These are phyloP conservation scores for Phocides pigmalion DNA, from an alignment of 1,140 invertebrate genomes.

Conservation along the genomic window DNA sequence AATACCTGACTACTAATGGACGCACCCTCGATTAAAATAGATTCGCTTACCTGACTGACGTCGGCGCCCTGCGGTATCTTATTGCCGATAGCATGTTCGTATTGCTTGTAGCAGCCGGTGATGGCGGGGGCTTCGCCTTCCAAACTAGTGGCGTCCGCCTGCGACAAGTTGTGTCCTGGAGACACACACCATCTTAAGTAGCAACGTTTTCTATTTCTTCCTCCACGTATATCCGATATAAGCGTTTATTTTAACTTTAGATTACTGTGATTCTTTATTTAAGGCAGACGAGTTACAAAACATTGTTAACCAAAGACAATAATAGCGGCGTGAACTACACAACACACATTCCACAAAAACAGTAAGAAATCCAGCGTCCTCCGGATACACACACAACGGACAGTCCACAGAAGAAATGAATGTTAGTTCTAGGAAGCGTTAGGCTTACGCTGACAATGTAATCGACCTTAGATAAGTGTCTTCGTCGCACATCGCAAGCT, in stretches of 20 bases:
- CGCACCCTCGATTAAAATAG: constrained; percentile 38
- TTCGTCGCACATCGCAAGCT: constrained; percentile 81
- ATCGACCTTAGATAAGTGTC: constrained; percentile 81
- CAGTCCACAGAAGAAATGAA: constrained; percentile 68
- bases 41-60: constrained; percentile 85
- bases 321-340: constrained; percentile 75
- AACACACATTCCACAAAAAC: constrained; percentile 79
- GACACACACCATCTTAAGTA: constrained; percentile 80
- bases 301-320: constrained; percentile 63
- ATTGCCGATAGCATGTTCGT: constrained; percentile 90
- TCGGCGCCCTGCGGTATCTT: constrained; percentile 86
- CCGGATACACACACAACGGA: constrained; percentile 80
- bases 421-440: constrained; percentile 81
- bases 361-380: constrained; percentile 76
- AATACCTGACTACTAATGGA: constrained; percentile 23
- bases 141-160: constrained; percentile 93
- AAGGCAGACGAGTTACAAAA: constrained; percentile 58
- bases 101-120: constrained; percentile 93
- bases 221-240: constrained; percentile 47
- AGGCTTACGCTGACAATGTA: constrained; percentile 81
- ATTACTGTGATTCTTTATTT: constrained; percentile 10
- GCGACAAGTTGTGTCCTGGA: constrained; percentile 95
- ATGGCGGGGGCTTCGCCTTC: constrained; percentile 91
- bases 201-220: constrained; percentile 57
- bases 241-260: constrained; percentile 38